Percentiles rank a stretch among this genome's conserved stretches.
phyloP scores from a whole-genome alignment of 2,888 invertebrate species.

The Gibbula magus region DNA sequence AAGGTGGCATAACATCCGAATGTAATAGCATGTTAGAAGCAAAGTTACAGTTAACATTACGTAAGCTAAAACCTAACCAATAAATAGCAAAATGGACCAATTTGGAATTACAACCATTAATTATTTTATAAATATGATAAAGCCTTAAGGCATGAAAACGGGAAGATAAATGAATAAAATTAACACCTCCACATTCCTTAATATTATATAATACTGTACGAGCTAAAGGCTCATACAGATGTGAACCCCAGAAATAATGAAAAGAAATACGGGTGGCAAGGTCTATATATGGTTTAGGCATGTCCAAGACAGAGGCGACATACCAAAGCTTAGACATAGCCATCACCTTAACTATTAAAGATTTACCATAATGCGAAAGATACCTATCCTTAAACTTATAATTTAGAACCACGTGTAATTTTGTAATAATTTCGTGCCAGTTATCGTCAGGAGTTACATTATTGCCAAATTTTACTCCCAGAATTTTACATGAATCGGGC shows the following conservation, averaged over 20 bases:
- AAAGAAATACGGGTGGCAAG: not conserved
- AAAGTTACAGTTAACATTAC: too few species aligned
- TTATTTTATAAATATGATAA: slow-evolving; percentile 24
- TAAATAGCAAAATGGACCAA: slow-evolving; percentile 33
- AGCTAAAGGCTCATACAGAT: slow-evolving; percentile 11
- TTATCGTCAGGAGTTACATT: too few species aligned
- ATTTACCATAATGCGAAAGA: slow-evolving; percentile 32
- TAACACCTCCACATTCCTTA: not conserved
- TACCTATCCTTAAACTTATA: too few species aligned
- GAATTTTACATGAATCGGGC: too few species aligned
- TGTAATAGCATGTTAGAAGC: slow-evolving; percentile 24
- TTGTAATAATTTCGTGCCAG: too few species aligned
- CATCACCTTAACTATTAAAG: not conserved
- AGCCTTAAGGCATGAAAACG: slow-evolving; percentile 9
- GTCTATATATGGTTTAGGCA: slow-evolving; percentile 3
- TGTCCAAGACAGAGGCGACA: not conserved
- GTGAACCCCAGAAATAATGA: slow-evolving; percentile 4
- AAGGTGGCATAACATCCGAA: slow-evolving; percentile 29
- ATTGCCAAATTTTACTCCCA: too few species aligned
- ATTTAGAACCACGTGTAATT: too few species aligned
- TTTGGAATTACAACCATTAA: slow-evolving; percentile 18
- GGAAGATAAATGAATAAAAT: slow-evolving; percentile 3
- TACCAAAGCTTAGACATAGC: not conserved
- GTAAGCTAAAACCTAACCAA: slow-evolving; percentile 32
- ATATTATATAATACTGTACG: not conserved